Evolutionary conservation across 2,888 invertebrate genomes (phyloP).

Genomic region (Dione juno): DNA sequence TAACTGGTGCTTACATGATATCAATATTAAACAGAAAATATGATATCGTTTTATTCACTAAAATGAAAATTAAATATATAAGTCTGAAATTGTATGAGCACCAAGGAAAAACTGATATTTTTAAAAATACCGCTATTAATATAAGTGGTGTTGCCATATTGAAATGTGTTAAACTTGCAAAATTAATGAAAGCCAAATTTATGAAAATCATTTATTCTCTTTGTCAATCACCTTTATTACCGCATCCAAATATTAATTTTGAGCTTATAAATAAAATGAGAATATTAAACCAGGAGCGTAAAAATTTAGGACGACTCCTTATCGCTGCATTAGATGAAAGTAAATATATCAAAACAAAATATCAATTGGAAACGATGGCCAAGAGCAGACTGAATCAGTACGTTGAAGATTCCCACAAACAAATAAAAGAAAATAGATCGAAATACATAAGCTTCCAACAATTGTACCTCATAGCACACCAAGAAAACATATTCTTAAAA

Average conservation of each 20-base stretch:
- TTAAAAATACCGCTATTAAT: slow-evolving; percentile 51
- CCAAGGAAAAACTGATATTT: slow-evolving; percentile 38
- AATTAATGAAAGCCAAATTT: neutral
- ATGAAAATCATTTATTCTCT: neutral
- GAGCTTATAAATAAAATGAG: slow-evolving; percentile 62
- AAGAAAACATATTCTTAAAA: slow-evolving; percentile 71
- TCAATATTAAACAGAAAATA: slow-evolving; percentile 59
- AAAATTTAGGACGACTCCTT: slow-evolving; percentile 61
- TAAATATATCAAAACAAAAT: slow-evolving; percentile 64
- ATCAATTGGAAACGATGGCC: slow-evolving; percentile 63
- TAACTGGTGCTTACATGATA: slow-evolving; percentile 62
- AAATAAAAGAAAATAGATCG: slow-evolving; percentile 64
- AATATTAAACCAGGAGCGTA: slow-evolving; percentile 62
- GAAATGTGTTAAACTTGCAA: slow-evolving; percentile 41
- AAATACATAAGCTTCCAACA: slow-evolving; percentile 68
- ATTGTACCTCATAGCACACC: slow-evolving; percentile 65
- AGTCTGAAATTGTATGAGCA: slow-evolving; percentile 41
- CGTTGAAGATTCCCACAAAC: slow-evolving; percentile 62
- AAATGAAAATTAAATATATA: slow-evolving; percentile 50
- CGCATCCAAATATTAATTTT: slow-evolving; percentile 50
- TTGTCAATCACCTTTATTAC: neutral
- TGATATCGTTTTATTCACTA: slow-evolving; percentile 54
- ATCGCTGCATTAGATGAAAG: slow-evolving; percentile 67
- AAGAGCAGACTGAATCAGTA: slow-evolving; percentile 63
- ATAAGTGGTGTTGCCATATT: slow-evolving; percentile 47